Conservation (phyloP, 2,797 vertebrate genomes). For the Rhinogobio ventralis region DNA sequence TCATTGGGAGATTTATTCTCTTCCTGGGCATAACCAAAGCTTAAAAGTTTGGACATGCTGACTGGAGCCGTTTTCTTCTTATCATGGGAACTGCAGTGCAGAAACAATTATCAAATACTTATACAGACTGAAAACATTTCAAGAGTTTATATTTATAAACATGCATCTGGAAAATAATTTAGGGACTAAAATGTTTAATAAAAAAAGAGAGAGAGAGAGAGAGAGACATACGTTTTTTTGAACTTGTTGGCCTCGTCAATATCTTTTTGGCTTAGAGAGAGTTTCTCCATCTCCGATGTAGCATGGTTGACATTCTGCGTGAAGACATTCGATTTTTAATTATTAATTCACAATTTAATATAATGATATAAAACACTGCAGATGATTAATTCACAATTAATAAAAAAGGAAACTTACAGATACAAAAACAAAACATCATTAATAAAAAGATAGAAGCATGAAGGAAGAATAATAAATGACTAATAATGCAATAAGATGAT, state of each 20-base stretch:
- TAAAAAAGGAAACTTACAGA: background rate
- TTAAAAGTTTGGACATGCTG: conserved; percentile 84
- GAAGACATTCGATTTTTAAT: background rate
- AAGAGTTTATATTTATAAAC: background rate
- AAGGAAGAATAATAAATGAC: conserved; percentile 18
- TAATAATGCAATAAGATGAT: conserved; percentile 31
- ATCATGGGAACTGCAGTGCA: conserved; percentile 71
- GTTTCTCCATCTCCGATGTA: conserved; percentile 64
- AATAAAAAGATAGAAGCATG: conserved; percentile 38
- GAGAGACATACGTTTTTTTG: conserved; percentile 75
- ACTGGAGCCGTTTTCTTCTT: conserved; percentile 75
- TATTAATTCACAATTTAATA: background rate
- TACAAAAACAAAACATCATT: background rate
- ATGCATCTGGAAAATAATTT: background rate
- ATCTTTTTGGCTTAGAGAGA: conserved; percentile 64
- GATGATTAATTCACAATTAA: background rate
- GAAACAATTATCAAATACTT: background rate
- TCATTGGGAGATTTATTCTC: conserved; percentile 75
- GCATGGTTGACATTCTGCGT: conserved; percentile 61
- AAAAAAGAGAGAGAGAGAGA: no score
- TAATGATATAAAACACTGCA: background rate
- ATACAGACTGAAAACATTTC: background rate
- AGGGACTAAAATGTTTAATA: background rate
- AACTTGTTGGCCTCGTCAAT: conserved; percentile 69
- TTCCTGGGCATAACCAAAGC: conserved; percentile 80